These are phyloP conservation scores for Oreochromis spilurus DNA, from an alignment of 2,113 vertebrate species.

Conservation along the genomic window DNA sequence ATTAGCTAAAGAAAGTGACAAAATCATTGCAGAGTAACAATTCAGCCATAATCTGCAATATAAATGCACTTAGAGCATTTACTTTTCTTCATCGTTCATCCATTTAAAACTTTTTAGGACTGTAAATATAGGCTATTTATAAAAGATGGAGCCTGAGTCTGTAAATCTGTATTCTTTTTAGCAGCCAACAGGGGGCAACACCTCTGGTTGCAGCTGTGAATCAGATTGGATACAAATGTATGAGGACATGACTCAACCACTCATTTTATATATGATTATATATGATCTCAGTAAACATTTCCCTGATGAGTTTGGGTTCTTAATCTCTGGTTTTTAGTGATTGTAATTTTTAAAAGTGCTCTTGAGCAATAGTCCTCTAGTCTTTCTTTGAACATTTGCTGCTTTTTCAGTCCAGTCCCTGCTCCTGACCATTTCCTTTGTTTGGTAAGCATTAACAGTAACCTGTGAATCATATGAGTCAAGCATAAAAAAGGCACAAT, in stretches of 20 bases:
- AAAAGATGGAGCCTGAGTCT: background rate
- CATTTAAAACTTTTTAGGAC: background rate
- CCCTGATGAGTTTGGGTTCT: background rate
- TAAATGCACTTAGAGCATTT: background rate
- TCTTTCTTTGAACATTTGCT: background rate
- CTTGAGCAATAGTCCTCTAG: background rate
- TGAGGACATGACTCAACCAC: background rate
- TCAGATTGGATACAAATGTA: background rate
- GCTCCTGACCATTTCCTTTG: background rate
- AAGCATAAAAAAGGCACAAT: background rate
- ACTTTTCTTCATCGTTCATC: background rate
- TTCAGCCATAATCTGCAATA: background rate
- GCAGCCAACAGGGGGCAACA: background rate
- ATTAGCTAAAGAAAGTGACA: constrained; percentile 6
- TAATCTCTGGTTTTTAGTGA: background rate
- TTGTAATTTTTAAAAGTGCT: background rate
- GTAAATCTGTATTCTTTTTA: background rate
- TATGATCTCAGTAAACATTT: background rate
- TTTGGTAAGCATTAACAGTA: background rate
- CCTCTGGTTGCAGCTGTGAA: background rate
- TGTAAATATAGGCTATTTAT: background rate
- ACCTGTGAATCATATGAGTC: rapidly evolving
- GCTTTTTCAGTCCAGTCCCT: background rate
- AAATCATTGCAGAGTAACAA: background rate
- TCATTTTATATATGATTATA: background rate